A percentile compares a stretch with the other conserved stretches of the same genome.
Evolutionary conservation across 2,888 invertebrate species (phyloP).

Genomic region (Dione juno): DNA sequence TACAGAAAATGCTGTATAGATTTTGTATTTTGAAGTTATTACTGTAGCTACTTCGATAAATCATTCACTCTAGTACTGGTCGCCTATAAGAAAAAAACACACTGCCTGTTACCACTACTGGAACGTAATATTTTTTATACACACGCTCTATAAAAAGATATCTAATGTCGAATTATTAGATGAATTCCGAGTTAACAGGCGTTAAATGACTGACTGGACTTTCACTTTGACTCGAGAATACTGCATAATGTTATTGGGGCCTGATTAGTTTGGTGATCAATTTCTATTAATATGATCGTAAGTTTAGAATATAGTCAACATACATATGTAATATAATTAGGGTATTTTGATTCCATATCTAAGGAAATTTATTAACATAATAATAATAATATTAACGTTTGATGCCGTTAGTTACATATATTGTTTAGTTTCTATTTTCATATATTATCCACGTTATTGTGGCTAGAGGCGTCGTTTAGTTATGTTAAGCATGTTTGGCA

Average conservation of each 20-base stretch:
- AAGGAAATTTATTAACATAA: too few species aligned
- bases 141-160: conserved; percentile 24
- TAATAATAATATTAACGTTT: too few species aligned
- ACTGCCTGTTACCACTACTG: conserved; percentile 23
- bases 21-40: too few species aligned
- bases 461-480: too few species aligned
- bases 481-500: too few species aligned
- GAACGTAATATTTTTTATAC: conserved; percentile 18
- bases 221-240: conserved; percentile 28
- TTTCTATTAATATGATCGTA: conserved; percentile 8
- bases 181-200: conserved; percentile 31
- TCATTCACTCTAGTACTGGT: conserved; percentile 7
- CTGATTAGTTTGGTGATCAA: conserved; percentile 16
- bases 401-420: too few species aligned
- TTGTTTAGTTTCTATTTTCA: too few species aligned
- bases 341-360: too few species aligned
- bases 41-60: too few species aligned
- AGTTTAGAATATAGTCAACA: not conserved
- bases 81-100: not conserved
- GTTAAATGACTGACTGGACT: conserved; percentile 33
- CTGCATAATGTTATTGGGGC: conserved; percentile 17
- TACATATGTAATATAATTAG: too few species aligned
- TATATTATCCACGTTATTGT: too few species aligned
- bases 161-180: conserved; percentile 36
- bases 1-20: too few species aligned